Base-by-base conservation (phyloP, 2,797 vertebrate species). In the Sebastes iracundus region DNA sequence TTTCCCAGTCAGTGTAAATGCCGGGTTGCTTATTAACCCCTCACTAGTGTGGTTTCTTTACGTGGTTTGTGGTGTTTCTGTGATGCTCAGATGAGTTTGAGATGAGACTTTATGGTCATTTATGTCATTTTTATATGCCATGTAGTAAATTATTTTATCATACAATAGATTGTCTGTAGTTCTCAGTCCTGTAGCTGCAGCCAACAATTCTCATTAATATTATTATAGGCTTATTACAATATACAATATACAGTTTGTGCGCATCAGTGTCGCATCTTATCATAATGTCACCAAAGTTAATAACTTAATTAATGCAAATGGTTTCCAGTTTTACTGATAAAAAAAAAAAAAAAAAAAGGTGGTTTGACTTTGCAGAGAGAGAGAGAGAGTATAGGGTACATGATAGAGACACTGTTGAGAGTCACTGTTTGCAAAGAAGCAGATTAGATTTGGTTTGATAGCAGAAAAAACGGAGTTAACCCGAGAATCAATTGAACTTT, bases 401-500 rank as follows among this genome's bases (percentile, higher is more conserved):
- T 11, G 12, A 25, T 2, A 55, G 14, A 64, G 30, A 55, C 33
- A 35, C 33, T 35, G 33, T 35, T 35, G 33, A 33, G 18, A 53
- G 22, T 25, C 28, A 32, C 7, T 65, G 69, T 83, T 62, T 64
- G 22, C 74, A 77, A 72, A 66, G 55, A 42, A 42, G 38, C 3
- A 6, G 25, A 79, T 84, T 61, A 27, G 78, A 75, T 84, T 49
- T 56, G 75, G 27, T 25, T 53, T 77, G 76, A 71, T 53, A 58
- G 23, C 32, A 58, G 46, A 68, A 83, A 83, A 80, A 72, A 27
- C 23, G 38, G 32, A 66, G 85, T 72, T 72, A 55, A 76, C 27
- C 16, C 2, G 53, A 68, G 73, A 63, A 85, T 80, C 70, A 33
- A 9, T 49, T 38, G 10, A 75, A 89, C 68, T 83, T 85, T 73